These are phyloP conservation scores for Drosophila parthenogenetica DNA, from an alignment of 2,888 invertebrate species.

Conservation along the genomic window DNA sequence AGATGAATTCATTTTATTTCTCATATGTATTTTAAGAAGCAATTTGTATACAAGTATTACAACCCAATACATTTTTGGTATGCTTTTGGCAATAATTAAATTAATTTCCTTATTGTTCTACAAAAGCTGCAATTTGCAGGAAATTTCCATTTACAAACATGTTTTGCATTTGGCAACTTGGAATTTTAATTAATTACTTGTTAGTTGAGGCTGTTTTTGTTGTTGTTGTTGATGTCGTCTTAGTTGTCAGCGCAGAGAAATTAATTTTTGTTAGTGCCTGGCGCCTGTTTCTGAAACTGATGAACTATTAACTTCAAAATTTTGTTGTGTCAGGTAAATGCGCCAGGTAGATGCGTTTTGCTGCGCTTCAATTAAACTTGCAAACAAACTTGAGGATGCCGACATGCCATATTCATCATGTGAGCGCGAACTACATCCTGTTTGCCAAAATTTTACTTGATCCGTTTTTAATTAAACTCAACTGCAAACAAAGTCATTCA, in stretches of 20 bases:
- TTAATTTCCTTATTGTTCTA: conserved; percentile 24
- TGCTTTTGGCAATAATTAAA: conserved; percentile 13
- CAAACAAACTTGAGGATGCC: conserved; percentile 51
- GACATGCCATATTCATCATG: conserved; percentile 47
- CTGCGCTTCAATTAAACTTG: conserved; percentile 71
- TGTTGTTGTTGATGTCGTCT: conserved; percentile 1
- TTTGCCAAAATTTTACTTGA: conserved; percentile 60
- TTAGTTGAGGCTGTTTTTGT: conserved; percentile 14
- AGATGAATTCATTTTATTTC: conserved; percentile 20
- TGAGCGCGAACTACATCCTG: conserved; percentile 27
- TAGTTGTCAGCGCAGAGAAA: conserved; percentile 14
- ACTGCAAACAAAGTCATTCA: conserved; percentile 75
- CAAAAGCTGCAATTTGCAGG: conserved; percentile 16
- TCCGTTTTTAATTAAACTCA: conserved; percentile 78
- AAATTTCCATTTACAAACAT: conserved; percentile 22
- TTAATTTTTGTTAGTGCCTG: conserved; percentile 30
- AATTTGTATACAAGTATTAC: conserved; percentile 35
- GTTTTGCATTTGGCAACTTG: conserved; percentile 22
- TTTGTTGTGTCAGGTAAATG: conserved; percentile 19
- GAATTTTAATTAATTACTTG: conserved; percentile 53
- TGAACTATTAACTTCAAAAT: conserved; percentile 22
- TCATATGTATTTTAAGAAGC: conserved; percentile 21
- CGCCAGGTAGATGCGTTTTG: conserved; percentile 62
- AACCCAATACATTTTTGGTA: neutral
- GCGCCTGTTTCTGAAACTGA: conserved; percentile 12